Conservation (phyloP, 2,797 vertebrate species). For the Myotis daubentonii region DNA sequence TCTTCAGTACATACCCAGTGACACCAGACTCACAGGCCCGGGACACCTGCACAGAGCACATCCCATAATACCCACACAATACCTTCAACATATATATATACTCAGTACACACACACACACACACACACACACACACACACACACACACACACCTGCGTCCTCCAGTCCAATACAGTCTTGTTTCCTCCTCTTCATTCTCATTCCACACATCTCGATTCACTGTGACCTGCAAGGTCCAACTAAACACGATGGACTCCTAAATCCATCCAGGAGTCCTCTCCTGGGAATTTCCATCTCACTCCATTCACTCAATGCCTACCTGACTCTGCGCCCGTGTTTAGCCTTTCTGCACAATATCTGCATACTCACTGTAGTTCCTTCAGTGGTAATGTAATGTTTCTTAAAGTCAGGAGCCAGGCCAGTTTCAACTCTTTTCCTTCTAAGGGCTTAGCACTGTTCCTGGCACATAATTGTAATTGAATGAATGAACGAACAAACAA, state of each 20-base stretch:
- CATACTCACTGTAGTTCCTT: neutral
- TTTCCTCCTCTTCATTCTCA: neutral
- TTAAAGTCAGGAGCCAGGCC: neutral
- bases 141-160: neutral
- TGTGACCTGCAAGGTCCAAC: neutral
- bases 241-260: neutral
- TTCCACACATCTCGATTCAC: neutral
- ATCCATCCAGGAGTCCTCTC: neutral
- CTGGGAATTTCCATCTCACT: neutral
- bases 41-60: neutral
- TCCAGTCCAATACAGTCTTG: neutral
- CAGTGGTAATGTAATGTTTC: neutral
- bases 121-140: neutral
- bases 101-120: neutral
- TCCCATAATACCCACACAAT: neutral
- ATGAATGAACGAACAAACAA: neutral
- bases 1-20: accelerated
- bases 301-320: neutral
- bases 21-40: neutral
- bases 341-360: neutral
- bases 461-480: neutral
- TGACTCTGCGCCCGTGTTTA: neutral
- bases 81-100: neutral
- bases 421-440: neutral
- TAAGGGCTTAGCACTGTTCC: neutral